Evolutionary conservation across 2,797 vertebrate species (phyloP), one percentile per base, ranked within the genome.

Genomic region (Otus scops): DNA sequence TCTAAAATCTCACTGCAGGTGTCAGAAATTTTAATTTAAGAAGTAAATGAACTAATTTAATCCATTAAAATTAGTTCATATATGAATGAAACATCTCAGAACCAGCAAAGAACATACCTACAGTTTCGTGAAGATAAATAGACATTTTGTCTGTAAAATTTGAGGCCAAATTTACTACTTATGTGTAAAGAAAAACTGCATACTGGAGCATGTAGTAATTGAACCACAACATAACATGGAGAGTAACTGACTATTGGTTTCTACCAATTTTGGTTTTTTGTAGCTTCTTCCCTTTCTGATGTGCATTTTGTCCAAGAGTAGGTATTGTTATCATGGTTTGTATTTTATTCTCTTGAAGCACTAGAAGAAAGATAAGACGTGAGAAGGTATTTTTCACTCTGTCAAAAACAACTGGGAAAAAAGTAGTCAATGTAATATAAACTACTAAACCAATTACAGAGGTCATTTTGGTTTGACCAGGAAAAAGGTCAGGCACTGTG

Each of bases 401-500:
- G 47, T 64, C 78, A 83, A 12, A 91, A 64, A 54, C 30, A 26
- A 83, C 30, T n/a, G 77, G 18, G 20, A 70, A 91, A 94, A 85
- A 79, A 28, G 3, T 53, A 43, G 27, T 53, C 30, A 77, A 11
- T 39, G 27, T 65, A 57, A 82, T 59, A 26, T 21, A 59, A 73
- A 87, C 79, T 27, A 76, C 59, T 78, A 79, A 91, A 69, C 19
- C 39, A 87, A 85, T 79, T 87, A 73, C 38, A 56, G 36, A 59
- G 8, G 47, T 85, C 5, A 3, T 57, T 96, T 81, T 79, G 4
- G 24, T 73, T 85, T 85, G 61, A 91, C 38, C 41, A 85, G 27
- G 30, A 51, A 85, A 92, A 91, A 79, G 21, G 43, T 89, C 67
- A 91, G 36, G 23, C 32, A 36, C 16, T 75, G 27, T 56, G 89